phyloP scores from a whole-genome alignment of 2,113 vertebrate species.

The Enhydra lutris region DNA sequence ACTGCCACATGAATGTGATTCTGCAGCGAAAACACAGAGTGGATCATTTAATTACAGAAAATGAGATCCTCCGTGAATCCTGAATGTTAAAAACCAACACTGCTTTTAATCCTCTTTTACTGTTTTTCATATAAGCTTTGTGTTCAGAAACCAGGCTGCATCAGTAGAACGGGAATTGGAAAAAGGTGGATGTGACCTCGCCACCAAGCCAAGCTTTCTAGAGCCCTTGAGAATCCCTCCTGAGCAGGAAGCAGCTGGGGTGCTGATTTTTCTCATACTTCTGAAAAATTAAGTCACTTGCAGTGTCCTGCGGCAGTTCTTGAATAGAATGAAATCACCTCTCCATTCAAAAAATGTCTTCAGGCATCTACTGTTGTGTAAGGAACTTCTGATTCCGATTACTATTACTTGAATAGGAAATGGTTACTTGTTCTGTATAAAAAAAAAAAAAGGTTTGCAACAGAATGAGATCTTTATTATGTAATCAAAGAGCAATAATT shows the following conservation, averaged over 20 bases:
- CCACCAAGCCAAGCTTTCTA: neutral
- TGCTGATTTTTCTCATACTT: slow-evolving; percentile 50
- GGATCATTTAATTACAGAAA: slow-evolving; percentile 71
- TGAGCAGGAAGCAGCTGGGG: neutral
- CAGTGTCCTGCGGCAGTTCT: slow-evolving; percentile 1
- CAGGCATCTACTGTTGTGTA: slow-evolving; percentile 78
- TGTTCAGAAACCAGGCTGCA: slow-evolving; percentile 46
- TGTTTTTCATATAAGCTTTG: slow-evolving; percentile 65
- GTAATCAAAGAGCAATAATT: slow-evolving; percentile 83
- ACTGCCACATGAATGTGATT: slow-evolving; percentile 81
- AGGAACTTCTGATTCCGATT: slow-evolving; percentile 79
- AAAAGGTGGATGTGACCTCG: slow-evolving; percentile 45
- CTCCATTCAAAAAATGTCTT: slow-evolving; percentile 66
- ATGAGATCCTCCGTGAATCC: slow-evolving; percentile 72
- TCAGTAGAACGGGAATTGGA: neutral
- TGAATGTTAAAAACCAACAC: slow-evolving; percentile 79
- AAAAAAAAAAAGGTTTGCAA: slow-evolving; percentile 28
- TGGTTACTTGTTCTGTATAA: slow-evolving; percentile 63
- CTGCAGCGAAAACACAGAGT: slow-evolving; percentile 54
- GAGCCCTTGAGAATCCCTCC: slow-evolving; percentile 14
- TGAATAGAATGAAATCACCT: slow-evolving; percentile 60
- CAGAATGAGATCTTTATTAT: slow-evolving; percentile 54
- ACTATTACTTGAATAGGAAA: slow-evolving; percentile 77
- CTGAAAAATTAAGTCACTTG: slow-evolving; percentile 33
- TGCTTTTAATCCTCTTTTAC: slow-evolving; percentile 70